Conservation (phyloP, 2,888 invertebrate species). For the Volucella inflata region DNA sequence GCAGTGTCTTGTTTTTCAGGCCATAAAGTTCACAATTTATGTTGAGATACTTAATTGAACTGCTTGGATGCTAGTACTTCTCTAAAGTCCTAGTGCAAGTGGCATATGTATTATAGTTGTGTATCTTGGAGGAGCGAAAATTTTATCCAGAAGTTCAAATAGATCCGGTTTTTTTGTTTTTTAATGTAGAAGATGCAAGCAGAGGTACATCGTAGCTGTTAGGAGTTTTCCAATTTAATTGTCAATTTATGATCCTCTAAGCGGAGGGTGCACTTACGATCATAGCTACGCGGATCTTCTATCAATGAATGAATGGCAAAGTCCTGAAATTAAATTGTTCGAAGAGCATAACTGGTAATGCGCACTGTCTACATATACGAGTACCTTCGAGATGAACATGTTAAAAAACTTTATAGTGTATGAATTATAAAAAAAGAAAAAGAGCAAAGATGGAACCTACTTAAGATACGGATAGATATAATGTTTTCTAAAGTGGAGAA, state of each 20-base stretch:
- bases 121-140: conserved; percentile 5
- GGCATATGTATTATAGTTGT: neutral
- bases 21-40: conserved; percentile 72
- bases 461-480: conserved; percentile 4
- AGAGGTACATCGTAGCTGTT: conserved; percentile 17
- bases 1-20: conserved; percentile 23
- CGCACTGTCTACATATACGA: conserved; percentile 29
- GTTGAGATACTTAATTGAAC: conserved; percentile 69
- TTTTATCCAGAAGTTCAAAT: conserved; percentile 25
- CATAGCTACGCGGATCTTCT: conserved; percentile 29
- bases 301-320: conserved; percentile 34
- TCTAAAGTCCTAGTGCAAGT: too few relatives aligned
- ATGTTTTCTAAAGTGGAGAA: conserved; percentile 6
- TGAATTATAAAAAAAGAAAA: conserved; percentile 11
- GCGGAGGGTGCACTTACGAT: conserved; percentile 30
- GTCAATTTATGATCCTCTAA: conserved; percentile 59
- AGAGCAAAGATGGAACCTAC: neutral
- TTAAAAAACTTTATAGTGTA: conserved; percentile 46
- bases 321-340: conserved; percentile 20
- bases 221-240: conserved; percentile 64
- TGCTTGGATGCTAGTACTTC: conserved; percentile 11
- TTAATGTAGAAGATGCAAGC: neutral
- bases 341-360: conserved; percentile 25
- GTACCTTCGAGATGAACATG: conserved; percentile 43
- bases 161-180: conserved; percentile 43